These are phyloP conservation scores for Cotesia typhae DNA, from an alignment of 1,140 invertebrate species.

Conservation along the genomic window DNA sequence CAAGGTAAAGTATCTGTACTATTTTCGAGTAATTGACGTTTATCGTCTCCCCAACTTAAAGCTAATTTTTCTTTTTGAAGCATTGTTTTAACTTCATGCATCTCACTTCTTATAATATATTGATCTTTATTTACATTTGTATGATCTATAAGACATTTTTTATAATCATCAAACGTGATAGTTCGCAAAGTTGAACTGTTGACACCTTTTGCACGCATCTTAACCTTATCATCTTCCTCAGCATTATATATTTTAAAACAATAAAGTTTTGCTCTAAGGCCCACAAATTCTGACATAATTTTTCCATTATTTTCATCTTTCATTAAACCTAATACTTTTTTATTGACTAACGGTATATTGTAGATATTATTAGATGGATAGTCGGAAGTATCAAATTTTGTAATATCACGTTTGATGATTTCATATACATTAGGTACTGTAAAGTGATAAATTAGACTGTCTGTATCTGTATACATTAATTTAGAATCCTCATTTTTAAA, in stretches of 20 bases:
- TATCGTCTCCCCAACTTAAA: constrained; percentile 16
- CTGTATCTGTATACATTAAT: constrained; percentile 8
- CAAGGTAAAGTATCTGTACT: constrained; percentile 34
- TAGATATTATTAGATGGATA: constrained; percentile 35
- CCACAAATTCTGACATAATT: constrained; percentile 38
- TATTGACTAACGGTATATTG: constrained; percentile 32
- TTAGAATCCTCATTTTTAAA: neutral
- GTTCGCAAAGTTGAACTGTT: constrained; percentile 25
- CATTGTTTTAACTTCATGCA: constrained; percentile 18
- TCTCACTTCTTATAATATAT: neutral
- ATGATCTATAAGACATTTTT: constrained; percentile 16
- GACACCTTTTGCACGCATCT: constrained; percentile 34
- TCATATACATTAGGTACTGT: neutral
- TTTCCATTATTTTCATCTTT: constrained; percentile 38
- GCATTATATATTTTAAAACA: neutral
- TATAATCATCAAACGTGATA: constrained; percentile 29
- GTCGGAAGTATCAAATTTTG: constrained; percentile 9
- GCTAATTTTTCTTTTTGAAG: constrained; percentile 20
- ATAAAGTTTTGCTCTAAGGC: constrained; percentile 39
- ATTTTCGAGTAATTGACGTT: neutral
- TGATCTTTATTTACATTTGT: neutral
- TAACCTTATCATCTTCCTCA: constrained; percentile 4
- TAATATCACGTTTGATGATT: neutral
- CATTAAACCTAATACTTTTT: constrained; percentile 36
- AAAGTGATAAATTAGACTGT: constrained; percentile 3